These are phyloP conservation scores for Aratinga solstitialis DNA, from an alignment of 2,797 vertebrate genomes.

Conservation along the genomic window DNA sequence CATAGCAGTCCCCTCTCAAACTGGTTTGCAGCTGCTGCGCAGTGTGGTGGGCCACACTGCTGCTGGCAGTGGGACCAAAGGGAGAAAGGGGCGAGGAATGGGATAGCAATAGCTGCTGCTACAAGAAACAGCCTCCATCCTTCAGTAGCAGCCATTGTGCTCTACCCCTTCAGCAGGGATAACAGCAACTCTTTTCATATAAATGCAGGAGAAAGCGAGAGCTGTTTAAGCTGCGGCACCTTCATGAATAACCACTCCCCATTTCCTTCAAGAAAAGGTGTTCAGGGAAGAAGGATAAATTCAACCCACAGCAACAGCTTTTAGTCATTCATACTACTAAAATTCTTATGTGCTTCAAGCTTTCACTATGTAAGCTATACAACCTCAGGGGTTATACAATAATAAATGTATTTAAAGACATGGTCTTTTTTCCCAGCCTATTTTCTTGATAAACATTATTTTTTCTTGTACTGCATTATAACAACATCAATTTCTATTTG, in stretches of 20 bases:
- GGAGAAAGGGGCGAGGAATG: fast-evolving
- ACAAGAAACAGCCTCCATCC: neutral
- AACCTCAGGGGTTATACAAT: neutral
- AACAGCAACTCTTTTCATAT: fast-evolving
- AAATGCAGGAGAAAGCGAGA: neutral
- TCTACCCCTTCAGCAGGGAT: neutral
- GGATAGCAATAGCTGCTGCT: neutral
- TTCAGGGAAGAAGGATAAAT: neutral
- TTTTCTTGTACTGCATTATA: neutral
- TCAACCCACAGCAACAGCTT: neutral
- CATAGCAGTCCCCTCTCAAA: neutral
- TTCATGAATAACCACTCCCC: neutral
- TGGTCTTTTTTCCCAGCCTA: neutral
- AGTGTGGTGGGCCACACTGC: neutral
- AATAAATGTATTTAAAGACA: neutral
- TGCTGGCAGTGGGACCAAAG: neutral
- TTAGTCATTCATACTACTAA: neutral
- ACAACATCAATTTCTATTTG: neutral
- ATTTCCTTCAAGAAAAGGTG: neutral
- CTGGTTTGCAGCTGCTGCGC: neutral
- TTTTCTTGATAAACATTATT: neutral
- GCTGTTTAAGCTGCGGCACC: neutral
- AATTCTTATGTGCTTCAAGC: neutral
- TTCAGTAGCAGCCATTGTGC: neutral
- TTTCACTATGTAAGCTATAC: neutral